Base-by-base conservation (phyloP, 2,888 invertebrate species). In the Callimorpha dominula region DNA sequence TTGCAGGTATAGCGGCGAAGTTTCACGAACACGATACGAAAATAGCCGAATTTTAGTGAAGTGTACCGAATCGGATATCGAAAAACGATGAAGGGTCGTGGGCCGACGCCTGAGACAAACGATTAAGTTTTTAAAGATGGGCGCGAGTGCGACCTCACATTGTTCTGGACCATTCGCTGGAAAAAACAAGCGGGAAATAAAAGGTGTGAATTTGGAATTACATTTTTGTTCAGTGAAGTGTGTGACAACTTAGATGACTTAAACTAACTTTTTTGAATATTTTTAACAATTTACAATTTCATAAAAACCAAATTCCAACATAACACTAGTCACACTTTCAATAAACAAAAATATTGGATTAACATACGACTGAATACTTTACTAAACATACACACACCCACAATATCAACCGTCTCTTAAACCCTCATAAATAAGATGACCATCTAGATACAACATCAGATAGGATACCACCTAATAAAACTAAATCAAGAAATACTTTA, bases 51-150 rank as follows among this genome's bases (percentile, higher is more conserved):
- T 20, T 57, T 57, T 20, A 15, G 50, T 78, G 79, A 79, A 78
- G 78, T 80, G 73, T 75, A 72, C 74, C 80, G 81, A 82, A 84
- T 80, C 68, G 79, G 79, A 86, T 89, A 88, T 88, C 82, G 87
- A 85, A 85, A 89, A 88, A 88, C 88, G 84, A 88, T 88, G 85
- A 86, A 84, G 74, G 74, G 73, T 79, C 73, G 78, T 71, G 70
- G 72, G 73, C 79, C 78, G 75, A 76, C 74, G 81, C 79, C 78
- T 81, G 79, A 82, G 81, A 84, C 81, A 82, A 77, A 73, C 83
- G 85, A 86, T 88, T 85, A 84, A 84, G 80, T 82, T 81, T 84
- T 83, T 87, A 88, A 89, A 85, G 83, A 85, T 60, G 77, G 80
- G 78, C 75, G 81, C 80, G 75, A 81, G 79, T 77, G 78, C 74